These are phyloP conservation scores for Ceryle rudis DNA, from an alignment of 2,797 vertebrate species.

Conservation along the genomic window DNA sequence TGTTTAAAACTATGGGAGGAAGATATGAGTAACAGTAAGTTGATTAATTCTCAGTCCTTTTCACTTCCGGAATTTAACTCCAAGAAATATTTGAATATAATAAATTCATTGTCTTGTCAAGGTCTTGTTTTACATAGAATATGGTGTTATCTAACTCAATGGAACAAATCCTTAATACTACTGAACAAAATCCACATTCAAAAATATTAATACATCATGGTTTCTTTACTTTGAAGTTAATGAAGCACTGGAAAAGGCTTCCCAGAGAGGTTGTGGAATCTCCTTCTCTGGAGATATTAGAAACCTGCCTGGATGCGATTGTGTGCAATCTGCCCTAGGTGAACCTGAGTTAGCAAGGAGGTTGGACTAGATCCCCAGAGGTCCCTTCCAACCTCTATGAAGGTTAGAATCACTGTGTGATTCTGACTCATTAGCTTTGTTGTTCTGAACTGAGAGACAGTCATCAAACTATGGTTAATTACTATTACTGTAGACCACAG, in stretches of 20 bases:
- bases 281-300: too few relatives aligned
- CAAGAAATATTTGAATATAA: background rate
- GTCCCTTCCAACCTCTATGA: background rate
- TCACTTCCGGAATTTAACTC: background rate
- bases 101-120: background rate
- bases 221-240: background rate
- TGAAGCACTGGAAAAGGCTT: too few relatives aligned
- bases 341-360: too few relatives aligned
- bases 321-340: too few relatives aligned
- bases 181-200: background rate
- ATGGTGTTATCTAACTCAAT: background rate
- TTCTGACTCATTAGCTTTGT: background rate
- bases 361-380: too few relatives aligned
- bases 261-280: too few relatives aligned
- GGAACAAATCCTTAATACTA: background rate
- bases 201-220: background rate
- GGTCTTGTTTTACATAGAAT: background rate
- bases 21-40: background rate
- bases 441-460: background rate
- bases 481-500: fast-evolving
- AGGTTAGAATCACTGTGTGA: background rate
- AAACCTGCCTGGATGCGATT: too few relatives aligned
- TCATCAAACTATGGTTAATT: background rate
- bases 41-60: background rate
- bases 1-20: background rate